Conservation (phyloP, 2,113 vertebrate species). For the Phoenicopterus ruber region DNA sequence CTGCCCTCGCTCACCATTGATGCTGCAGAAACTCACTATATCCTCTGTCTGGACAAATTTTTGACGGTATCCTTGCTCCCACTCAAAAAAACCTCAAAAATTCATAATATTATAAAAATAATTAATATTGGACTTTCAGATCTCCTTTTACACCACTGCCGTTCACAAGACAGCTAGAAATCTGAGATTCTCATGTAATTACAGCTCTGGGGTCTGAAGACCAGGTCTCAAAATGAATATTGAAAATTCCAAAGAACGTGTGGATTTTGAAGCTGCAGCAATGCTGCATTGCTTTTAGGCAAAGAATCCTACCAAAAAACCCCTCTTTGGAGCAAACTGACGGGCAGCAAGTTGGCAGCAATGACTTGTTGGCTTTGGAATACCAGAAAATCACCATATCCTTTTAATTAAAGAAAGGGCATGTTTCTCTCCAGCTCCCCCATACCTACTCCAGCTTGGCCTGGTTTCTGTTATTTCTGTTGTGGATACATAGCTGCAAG, state of each 20-base stretch:
- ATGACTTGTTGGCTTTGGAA: background rate
- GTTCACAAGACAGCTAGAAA: background rate
- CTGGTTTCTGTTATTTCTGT: conserved; percentile 17
- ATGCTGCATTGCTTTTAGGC: background rate
- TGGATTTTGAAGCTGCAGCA: background rate
- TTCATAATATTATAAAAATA: background rate
- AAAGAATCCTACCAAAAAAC: background rate
- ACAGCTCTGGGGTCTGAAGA: background rate
- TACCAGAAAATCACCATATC: background rate
- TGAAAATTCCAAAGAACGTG: background rate
- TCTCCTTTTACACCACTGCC: background rate
- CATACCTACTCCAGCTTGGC: background rate
- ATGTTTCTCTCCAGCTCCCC: background rate
- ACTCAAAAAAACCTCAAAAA: background rate
- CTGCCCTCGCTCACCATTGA: background rate
- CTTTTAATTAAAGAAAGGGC: conserved; percentile 6
- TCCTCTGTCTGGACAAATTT: background rate
- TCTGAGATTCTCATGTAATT: background rate
- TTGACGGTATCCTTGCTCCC: background rate
- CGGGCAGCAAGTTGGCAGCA: background rate
- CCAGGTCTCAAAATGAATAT: background rate
- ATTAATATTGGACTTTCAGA: background rate
- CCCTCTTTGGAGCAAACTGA: background rate
- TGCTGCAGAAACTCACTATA: background rate
- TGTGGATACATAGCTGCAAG: conserved; percentile 3